These are phyloP conservation scores for Platynereis dumerilii DNA, from an alignment of 2,888 invertebrate genomes.

Conservation along the genomic window DNA sequence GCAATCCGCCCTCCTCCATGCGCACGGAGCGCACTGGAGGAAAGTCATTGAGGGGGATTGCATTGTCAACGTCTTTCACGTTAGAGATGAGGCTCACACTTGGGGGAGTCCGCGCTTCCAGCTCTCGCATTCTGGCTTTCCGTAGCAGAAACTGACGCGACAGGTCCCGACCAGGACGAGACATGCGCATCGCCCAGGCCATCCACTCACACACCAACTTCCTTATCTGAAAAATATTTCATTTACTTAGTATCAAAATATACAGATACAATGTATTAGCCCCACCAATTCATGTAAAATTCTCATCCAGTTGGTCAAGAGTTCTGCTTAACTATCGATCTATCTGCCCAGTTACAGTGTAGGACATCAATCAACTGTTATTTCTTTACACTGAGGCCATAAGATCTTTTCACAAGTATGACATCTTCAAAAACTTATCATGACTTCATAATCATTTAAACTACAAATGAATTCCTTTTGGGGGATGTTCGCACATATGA, in stretches of 20 bases:
- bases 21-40: constrained; percentile 31
- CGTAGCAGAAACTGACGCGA: constrained; percentile 40
- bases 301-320: too few relatives aligned
- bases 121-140: constrained; percentile 41
- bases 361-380: too few relatives aligned
- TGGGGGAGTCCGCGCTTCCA: constrained; percentile 38
- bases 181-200: constrained; percentile 42
- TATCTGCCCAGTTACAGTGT: too few relatives aligned
- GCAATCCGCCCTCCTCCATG: constrained; percentile 27
- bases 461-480: too few relatives aligned
- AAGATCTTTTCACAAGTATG: too few relatives aligned
- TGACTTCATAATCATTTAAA: too few relatives aligned
- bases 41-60: constrained; percentile 38
- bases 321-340: too few relatives aligned
- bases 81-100: constrained; percentile 42
- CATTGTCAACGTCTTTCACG: constrained; percentile 42
- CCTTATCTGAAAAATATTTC: constrained; percentile 33
- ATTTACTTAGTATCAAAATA: too few relatives aligned
- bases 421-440: too few relatives aligned
- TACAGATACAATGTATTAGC: neutral
- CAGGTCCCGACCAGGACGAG: constrained; percentile 40
- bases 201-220: constrained; percentile 42
- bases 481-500: too few relatives aligned
- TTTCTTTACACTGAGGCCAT: too few relatives aligned
- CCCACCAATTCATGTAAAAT: too few relatives aligned